These are phyloP conservation scores for Phengaris alcon DNA, from an alignment of 2,888 invertebrate species.

Conservation along the genomic window DNA sequence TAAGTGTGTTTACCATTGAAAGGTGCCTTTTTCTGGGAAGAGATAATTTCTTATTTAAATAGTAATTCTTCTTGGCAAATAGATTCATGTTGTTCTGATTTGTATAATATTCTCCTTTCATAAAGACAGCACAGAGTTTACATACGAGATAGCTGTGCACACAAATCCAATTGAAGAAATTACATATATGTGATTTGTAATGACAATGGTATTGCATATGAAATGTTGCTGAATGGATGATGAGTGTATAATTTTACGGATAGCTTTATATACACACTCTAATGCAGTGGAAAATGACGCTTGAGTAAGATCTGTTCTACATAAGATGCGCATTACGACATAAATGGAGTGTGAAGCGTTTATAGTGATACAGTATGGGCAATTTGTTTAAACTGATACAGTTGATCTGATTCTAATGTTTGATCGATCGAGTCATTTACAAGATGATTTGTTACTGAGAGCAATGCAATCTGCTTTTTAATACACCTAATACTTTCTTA, in stretches of 20 bases:
- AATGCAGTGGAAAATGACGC: conserved; percentile 22
- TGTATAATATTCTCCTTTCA: not conserved
- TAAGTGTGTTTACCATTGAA: not conserved
- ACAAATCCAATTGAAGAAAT: not conserved
- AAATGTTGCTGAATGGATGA: not conserved
- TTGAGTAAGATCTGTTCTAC: conserved; percentile 16
- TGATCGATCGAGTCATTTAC: not conserved
- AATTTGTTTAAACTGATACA: conserved; percentile 4
- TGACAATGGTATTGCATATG: not conserved
- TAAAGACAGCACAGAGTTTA: not conserved
- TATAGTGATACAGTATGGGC: conserved; percentile 5
- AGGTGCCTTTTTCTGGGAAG: not conserved
- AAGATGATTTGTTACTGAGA: not conserved
- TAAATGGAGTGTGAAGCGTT: conserved; percentile 20
- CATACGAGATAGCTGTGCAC: not conserved
- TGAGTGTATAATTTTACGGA: not conserved
- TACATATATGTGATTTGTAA: not conserved
- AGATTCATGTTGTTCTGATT: not conserved
- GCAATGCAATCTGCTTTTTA: not conserved
- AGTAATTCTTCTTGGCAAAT: not conserved
- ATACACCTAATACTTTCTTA: too few species aligned
- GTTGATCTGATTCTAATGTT: not conserved
- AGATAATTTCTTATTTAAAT: not conserved
- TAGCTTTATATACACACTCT: not conserved
- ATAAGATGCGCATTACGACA: conserved; percentile 12